A percentile compares a stretch with the other conserved stretches of the same genome.
Conservation (phyloP, 2,113 vertebrate genomes). For the Clarias gariepinus region DNA sequence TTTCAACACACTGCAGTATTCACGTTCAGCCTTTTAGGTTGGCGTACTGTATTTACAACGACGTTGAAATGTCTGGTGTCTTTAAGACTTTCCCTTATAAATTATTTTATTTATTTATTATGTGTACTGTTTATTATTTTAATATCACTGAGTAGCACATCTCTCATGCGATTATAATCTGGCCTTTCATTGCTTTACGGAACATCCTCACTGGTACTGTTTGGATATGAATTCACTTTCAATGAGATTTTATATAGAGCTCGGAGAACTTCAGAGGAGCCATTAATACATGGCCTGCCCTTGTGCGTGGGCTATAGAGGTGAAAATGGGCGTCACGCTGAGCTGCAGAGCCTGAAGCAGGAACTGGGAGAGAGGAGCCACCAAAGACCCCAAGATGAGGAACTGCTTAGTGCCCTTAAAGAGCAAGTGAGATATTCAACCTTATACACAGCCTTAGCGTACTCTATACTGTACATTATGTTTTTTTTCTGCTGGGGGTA, state of each 20-base stretch:
- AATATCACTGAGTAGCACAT: not conserved
- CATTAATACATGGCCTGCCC: not conserved
- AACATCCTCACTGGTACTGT: not conserved
- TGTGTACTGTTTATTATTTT: not conserved
- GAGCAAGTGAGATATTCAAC: slow-evolving; percentile 69
- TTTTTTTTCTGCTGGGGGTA: too few species aligned
- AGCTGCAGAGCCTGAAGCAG: slow-evolving; percentile 71
- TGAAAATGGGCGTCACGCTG: slow-evolving; percentile 67
- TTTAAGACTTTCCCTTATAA: not conserved
- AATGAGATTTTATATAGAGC: not conserved
- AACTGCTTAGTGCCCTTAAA: slow-evolving; percentile 71
- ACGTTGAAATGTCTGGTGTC: not conserved
- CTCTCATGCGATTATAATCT: not conserved
- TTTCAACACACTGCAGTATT: not conserved
- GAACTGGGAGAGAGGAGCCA: slow-evolving; percentile 64
- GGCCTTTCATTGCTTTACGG: not conserved
- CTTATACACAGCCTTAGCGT: not conserved
- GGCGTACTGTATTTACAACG: not conserved
- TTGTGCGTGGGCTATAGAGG: slow-evolving; percentile 66
- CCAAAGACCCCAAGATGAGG: slow-evolving; percentile 65
- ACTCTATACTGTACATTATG: too few species aligned
- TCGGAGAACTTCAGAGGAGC: not conserved
- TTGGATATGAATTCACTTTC: too few species aligned
- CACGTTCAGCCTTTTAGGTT: not conserved
- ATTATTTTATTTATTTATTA: too few species aligned